These are phyloP conservation scores for Picathartes gymnocephalus DNA, from an alignment of 2,113 vertebrate genomes.

Conservation along the genomic window DNA sequence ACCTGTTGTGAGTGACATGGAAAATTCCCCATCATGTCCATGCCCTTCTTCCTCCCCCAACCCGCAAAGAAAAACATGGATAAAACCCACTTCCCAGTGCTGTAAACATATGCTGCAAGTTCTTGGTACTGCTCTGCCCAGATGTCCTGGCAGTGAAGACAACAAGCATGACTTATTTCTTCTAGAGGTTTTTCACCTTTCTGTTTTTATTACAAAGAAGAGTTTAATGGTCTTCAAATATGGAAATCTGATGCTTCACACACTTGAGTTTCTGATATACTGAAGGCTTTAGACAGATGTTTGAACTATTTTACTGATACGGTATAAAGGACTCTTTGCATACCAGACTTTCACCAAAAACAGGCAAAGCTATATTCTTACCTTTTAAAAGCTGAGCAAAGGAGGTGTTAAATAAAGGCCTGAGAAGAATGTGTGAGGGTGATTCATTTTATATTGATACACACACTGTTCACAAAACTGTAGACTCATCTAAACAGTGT, in stretches of 20 bases:
- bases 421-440: background rate
- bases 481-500: background rate
- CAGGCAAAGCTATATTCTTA: background rate
- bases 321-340: background rate
- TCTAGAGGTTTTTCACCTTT: background rate
- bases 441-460: slow-evolving; percentile 5
- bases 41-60: no score
- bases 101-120: background rate
- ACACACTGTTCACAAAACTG: background rate
- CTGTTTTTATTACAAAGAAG: background rate
- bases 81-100: background rate
- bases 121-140: background rate
- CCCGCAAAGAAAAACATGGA: accelerated
- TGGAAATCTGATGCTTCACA: background rate
- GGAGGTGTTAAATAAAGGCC: background rate
- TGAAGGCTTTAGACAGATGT: background rate
- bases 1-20: background rate
- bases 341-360: background rate
- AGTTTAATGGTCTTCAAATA: background rate
- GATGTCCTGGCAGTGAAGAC: background rate
- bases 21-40: background rate
- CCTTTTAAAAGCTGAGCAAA: background rate
- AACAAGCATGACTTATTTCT: background rate
- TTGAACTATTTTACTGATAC: background rate
- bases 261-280: background rate